Percentiles rank a stretch among this genome's conserved stretches.
phyloP scores from a whole-genome alignment of 92 coral and sea anemone species.

The Blastomussa wellsi region DNA sequence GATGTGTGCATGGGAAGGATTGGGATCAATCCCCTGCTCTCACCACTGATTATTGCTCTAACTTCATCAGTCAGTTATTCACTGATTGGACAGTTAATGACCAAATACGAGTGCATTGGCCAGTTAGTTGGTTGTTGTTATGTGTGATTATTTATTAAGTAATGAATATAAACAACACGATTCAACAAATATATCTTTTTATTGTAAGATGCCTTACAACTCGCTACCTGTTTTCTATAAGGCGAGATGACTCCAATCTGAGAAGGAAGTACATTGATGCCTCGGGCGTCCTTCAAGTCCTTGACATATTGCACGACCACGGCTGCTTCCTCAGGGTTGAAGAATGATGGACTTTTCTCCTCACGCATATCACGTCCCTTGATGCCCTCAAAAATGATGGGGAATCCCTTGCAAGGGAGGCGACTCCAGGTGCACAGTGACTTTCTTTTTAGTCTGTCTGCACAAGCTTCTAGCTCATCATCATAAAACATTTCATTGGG shows the following conservation, averaged over 20 bases:
- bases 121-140: no score
- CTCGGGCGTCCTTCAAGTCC: slow-evolving; percentile 70
- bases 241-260: slow-evolving; percentile 86
- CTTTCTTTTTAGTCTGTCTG: slow-evolving; percentile 65
- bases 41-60: no score
- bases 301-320: slow-evolving; percentile 71
- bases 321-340: slow-evolving; percentile 90
- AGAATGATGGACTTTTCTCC: slow-evolving; percentile 84
- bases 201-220: not conserved
- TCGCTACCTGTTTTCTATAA: slow-evolving; percentile 74
- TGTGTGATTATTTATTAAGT: no score
- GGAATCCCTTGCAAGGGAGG: slow-evolving; percentile 76
- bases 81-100: no score
- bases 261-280: slow-evolving; percentile 59
- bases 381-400: slow-evolving; percentile 78
- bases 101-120: no score
- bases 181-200: no score
- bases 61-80: no score
- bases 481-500: slow-evolving; percentile 91
- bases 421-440: slow-evolving; percentile 78
- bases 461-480: slow-evolving; percentile 80
- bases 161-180: no score
- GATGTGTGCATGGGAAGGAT: no score
- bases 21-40: no score
- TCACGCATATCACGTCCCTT: slow-evolving; percentile 81